These are phyloP conservation scores for Calidris pygmaea DNA, from an alignment of 2,113 vertebrate genomes.

Conservation along the genomic window DNA sequence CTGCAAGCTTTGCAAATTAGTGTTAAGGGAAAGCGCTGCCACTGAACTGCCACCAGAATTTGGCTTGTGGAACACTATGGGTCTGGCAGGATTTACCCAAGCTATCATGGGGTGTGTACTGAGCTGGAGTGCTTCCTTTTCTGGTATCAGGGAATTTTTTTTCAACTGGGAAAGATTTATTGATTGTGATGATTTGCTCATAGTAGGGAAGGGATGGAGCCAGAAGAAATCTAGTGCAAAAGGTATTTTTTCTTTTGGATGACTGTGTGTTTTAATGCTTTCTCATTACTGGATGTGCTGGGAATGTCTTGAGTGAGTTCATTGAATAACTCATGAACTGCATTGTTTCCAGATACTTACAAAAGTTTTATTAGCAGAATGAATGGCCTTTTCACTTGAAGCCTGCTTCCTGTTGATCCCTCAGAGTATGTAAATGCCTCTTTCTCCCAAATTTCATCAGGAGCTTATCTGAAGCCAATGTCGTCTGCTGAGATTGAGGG, in stretches of 20 bases:
- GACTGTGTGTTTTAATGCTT: background rate
- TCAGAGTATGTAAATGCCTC: background rate
- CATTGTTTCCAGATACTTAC: background rate
- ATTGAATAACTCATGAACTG: background rate
- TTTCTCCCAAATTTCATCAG: background rate
- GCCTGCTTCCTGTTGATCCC: background rate
- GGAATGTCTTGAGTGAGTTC: background rate
- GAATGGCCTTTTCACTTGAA: background rate
- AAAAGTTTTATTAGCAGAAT: background rate
- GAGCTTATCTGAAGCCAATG: background rate
- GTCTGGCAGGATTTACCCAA: background rate
- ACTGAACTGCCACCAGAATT: background rate
- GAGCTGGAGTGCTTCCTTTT: background rate
- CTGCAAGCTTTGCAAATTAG: background rate
- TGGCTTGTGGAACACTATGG: background rate
- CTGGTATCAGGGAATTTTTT: background rate
- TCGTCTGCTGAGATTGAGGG: background rate
- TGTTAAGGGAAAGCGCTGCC: background rate
- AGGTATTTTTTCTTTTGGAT: slow-evolving; percentile 21
- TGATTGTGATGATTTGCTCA: background rate
- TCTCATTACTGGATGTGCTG: background rate
- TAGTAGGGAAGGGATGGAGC: background rate
- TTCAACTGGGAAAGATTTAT: background rate
- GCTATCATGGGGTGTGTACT: background rate
- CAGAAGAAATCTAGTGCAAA: background rate